Base-by-base conservation (phyloP, 2,888 invertebrate species). In the Agonopterix arenella region DNA sequence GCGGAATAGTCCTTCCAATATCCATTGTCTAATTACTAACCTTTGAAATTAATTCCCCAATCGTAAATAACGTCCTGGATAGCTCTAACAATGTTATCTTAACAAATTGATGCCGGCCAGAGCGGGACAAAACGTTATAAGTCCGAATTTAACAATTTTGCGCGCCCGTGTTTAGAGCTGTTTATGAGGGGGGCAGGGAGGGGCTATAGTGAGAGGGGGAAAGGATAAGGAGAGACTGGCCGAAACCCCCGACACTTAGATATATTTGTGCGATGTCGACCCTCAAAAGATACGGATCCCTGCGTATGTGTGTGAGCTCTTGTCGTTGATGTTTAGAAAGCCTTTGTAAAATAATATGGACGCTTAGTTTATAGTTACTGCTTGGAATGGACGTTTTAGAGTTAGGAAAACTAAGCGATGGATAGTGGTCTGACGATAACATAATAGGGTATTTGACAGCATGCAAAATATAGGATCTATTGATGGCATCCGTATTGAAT, bases 81-180 rank as follows among this genome's bases (percentile, higher is more conserved):
- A 56, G 54, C 60, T 62, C 56, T 55, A 64, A 76, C 77, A 79
- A 76, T 78, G 80, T 84, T 85, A 84, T 84, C 84, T 80, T 84
- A 79, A 70, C 78, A 82, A 85, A 84, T 84, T 83, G 85, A 79
- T 75, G 72, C 66, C 68, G 60, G 60, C 62, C 67, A 61, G 79
- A 76, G 68, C 45, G 78, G 70, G 76, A 80, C 73, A 72, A 71
- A 77, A 71, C 60, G 56, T 59, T 60, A 61, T 64, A 72, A 64
- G 67, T 65, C 68, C 70, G 64, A 84, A 84, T 83, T 84, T 84
- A 80, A 84, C 84, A 84, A 85, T 85, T 85, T 80, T 72, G 80
- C 76, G 58, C 73, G 70, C 66, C 76, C 68, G 70, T 84, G 80
- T 84, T 88, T 84, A 84, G 79, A 74, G 66, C 71, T 84, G 84